phyloP scores from a whole-genome alignment of 30 jellyfish, hydroid and myxozoan species.

The Chrysaora quinquecirrha region DNA sequence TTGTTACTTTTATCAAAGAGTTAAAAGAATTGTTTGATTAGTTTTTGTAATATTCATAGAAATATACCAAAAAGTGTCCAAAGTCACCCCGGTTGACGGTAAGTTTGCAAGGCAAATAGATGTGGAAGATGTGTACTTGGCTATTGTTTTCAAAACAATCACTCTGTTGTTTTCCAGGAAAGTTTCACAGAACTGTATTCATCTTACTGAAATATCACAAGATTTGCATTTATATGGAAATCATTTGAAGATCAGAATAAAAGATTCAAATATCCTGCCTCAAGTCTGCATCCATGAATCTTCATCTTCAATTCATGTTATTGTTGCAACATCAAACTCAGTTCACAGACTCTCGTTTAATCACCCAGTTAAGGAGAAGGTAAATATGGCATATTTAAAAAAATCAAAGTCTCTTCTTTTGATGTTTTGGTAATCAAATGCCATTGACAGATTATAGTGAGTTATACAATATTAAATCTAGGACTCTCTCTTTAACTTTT shows the following conservation, averaged over 20 bases:
- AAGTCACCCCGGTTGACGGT: too few species aligned
- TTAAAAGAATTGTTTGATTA: too few species aligned
- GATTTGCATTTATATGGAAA: constrained; percentile 75
- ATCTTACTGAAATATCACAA: constrained; percentile 69
- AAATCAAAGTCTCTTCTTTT: neutral
- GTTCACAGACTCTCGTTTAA: constrained; percentile 58
- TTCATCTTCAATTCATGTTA: constrained; percentile 20
- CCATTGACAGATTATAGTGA: too few species aligned
- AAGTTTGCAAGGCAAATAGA: too few species aligned
- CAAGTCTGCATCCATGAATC: constrained; percentile 70
- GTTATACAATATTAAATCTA: neutral
- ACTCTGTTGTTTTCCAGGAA: constrained; percentile 63
- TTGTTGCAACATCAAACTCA: constrained; percentile 73
- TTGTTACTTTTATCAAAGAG: too few species aligned
- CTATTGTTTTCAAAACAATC: too few species aligned
- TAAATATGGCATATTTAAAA: neutral
- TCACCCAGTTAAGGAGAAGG: constrained; percentile 82
- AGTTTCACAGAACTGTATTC: constrained; percentile 61
- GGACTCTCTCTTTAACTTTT: too few species aligned
- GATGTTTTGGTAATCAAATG: neutral
- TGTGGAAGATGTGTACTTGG: too few species aligned
- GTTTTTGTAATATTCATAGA: too few species aligned
- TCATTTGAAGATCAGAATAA: constrained; percentile 39
- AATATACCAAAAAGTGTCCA: too few species aligned
- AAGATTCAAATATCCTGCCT: constrained; percentile 56